Conservation (phyloP, 2,888 invertebrate species). For the Linnaemya vulpina region DNA sequence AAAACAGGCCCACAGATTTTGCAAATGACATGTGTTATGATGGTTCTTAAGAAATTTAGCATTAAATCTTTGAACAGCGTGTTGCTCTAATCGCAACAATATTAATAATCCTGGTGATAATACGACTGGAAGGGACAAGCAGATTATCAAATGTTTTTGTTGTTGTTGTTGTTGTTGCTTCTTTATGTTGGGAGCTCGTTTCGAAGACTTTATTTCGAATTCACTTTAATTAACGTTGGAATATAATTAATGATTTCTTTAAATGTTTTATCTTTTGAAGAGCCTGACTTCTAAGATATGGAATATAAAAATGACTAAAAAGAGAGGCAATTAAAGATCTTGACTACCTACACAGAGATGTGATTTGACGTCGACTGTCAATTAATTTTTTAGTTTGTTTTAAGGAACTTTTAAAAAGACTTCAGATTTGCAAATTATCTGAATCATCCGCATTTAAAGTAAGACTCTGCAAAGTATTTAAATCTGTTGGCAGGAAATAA, state of each 20-base stretch:
- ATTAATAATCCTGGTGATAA: slow-evolving; percentile 61
- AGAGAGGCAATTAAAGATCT: slow-evolving; percentile 19
- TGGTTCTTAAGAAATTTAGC: slow-evolving; percentile 21
- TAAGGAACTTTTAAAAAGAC: not conserved
- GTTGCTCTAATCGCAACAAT: slow-evolving; percentile 63
- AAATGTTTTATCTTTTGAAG: slow-evolving; percentile 40
- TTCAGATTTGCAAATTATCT: not conserved
- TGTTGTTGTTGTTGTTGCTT: not conserved
- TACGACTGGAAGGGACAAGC: not conserved
- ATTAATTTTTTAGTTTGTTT: not conserved
- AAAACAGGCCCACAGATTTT: slow-evolving; percentile 28
- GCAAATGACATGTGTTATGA: not conserved
- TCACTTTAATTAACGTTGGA: slow-evolving; percentile 53
- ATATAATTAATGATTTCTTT: slow-evolving; percentile 54
- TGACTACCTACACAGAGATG: slow-evolving; percentile 13
- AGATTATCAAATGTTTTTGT: not conserved
- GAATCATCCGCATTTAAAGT: not conserved
- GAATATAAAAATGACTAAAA: not conserved
- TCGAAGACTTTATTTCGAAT: slow-evolving; percentile 51
- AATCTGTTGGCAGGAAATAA: not conserved
- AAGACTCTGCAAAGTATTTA: not conserved
- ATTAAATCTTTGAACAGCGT: slow-evolving; percentile 62
- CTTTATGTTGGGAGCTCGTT: slow-evolving; percentile 21
- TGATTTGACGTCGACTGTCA: slow-evolving; percentile 18
- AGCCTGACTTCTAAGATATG: slow-evolving; percentile 18